Base-by-base conservation (phyloP, 1,140 invertebrate genomes). In the Zophobas atratus region DNA sequence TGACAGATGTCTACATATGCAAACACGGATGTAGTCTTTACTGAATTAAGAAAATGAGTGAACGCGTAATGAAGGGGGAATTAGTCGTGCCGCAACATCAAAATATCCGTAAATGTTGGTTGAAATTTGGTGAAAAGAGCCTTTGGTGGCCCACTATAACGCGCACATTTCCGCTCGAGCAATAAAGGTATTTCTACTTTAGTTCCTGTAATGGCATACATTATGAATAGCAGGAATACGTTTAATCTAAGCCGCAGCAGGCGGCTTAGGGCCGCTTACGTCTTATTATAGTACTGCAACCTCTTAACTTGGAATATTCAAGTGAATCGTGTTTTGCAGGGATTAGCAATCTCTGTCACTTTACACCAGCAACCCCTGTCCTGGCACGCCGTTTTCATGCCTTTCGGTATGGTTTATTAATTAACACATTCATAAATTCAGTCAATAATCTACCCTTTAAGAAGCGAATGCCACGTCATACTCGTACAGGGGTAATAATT, bases 191-290 rank as follows among this genome's bases (percentile, higher is more conserved):
- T 73, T 73, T 39, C 71, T 41, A 73, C 49, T 73, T 73, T 67
- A 67, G 60, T 67, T 60, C 56, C 60, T 73, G 49, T 55, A 73
- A 73, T 56, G 38, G 49, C 56, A 20, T 73, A 73, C 71, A 73
- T 73, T 73, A 73, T 73, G 71, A 73, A 73, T 73, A 39, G 71
- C 36, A 55, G 49, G 51, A 73, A 73, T 73, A 55, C 71, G 55
- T 73, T 55, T 73, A 73, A 73, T 73, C 71, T 56, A 72, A 73
- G 55, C 71, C 71, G 71, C 71, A 73, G 49, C 39, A 73, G 70
- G 51, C 48, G 35, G 70, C 70, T 72, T 70, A 51, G 51, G 51
- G 70, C 35, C 51, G 70, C 70, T 72, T 73, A 73, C 38, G 51
- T 73, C 71, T 73, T 56, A 73, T 56, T 53, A 73, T 36, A 56